Conservation (phyloP, 1,140 invertebrate species). For the Drosophila insularis region DNA sequence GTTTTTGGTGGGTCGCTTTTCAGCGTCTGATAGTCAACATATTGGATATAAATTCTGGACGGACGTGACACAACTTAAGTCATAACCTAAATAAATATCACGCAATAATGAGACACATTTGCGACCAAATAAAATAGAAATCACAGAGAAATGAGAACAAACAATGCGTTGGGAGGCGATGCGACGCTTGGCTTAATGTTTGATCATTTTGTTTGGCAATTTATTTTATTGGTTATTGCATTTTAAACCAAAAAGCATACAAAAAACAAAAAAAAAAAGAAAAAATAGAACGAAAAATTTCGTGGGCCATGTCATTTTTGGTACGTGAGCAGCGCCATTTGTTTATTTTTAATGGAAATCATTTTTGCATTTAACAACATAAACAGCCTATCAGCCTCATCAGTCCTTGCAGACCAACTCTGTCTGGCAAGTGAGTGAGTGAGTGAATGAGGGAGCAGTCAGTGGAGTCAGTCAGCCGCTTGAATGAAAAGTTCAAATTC, state of each 20-base stretch:
- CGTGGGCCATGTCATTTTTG: slow-evolving; percentile 40
- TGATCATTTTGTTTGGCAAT: slow-evolving; percentile 78
- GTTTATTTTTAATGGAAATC: slow-evolving; percentile 76
- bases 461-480: slow-evolving; percentile 32
- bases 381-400: slow-evolving; percentile 58
- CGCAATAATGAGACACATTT: slow-evolving; percentile 79
- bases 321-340: slow-evolving; percentile 65
- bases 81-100: slow-evolving; percentile 81
- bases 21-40: slow-evolving; percentile 67
- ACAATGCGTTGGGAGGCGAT: slow-evolving; percentile 19
- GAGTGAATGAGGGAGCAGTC: slow-evolving; percentile 36
- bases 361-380: slow-evolving; percentile 80
- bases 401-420: slow-evolving; percentile 20
- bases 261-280: neutral
- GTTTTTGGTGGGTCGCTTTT: slow-evolving; percentile 16
- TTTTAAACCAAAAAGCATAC: slow-evolving; percentile 60
- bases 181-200: slow-evolving; percentile 61
- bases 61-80: slow-evolving; percentile 80
- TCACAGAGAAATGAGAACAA: slow-evolving; percentile 25
- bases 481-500: slow-evolving; percentile 69
- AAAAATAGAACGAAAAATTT: slow-evolving; percentile 33
- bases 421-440: slow-evolving; percentile 31
- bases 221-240: slow-evolving; percentile 81
- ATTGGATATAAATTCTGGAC: slow-evolving; percentile 76
- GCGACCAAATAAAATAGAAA: slow-evolving; percentile 66